Conservation (phyloP, 2,797 vertebrate species). For the Sibirionetta formosa region DNA sequence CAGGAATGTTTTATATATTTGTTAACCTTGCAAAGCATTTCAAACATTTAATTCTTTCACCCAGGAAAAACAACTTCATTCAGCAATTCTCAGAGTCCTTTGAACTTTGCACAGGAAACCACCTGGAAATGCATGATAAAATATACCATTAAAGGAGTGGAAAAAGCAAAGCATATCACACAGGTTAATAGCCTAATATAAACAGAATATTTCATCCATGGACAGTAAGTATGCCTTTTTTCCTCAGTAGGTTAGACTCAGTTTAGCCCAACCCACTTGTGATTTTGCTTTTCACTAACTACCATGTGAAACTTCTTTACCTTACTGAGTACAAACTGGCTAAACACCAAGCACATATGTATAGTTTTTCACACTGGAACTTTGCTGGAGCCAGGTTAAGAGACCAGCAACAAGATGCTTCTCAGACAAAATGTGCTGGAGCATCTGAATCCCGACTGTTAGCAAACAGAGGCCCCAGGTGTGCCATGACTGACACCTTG, state of each 20-base stretch:
- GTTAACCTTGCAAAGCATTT: slow-evolving; percentile 1
- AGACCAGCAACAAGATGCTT: not conserved
- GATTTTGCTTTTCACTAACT: not conserved
- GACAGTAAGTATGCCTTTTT: not conserved
- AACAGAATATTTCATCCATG: not conserved
- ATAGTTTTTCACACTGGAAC: not conserved
- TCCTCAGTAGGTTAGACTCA: not conserved
- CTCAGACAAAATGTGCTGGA: not conserved
- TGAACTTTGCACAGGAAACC: slow-evolving; percentile 5
- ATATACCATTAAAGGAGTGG: not conserved
- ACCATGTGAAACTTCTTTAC: not conserved
- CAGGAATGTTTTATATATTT: not conserved
- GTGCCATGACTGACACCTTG: not conserved
- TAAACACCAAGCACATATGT: not conserved
- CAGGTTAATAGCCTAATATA: not conserved
- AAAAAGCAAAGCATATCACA: not conserved
- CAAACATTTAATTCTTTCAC: not conserved
- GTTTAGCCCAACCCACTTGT: not conserved
- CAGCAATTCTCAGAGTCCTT: not conserved
- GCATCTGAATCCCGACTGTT: not conserved
- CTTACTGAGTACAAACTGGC: not conserved
- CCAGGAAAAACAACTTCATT: slow-evolving; percentile 4
- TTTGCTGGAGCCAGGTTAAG: not conserved
- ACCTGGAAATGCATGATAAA: slow-evolving; percentile 4
- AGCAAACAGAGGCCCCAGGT: not conserved